Conservation (phyloP, 2,888 invertebrate genomes). For the Trissolcus japonicus region DNA sequence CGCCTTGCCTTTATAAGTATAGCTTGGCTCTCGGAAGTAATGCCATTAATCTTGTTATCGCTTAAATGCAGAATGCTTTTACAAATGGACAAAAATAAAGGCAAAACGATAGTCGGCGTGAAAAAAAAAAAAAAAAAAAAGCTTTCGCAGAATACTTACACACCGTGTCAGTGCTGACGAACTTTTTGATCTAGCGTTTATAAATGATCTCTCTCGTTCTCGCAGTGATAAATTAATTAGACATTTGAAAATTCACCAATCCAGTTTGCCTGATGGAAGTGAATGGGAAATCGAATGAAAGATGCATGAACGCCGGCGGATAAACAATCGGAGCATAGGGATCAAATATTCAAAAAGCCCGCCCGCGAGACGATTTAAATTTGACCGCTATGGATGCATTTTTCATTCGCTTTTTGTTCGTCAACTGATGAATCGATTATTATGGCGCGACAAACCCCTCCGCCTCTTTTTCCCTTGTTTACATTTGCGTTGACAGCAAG, state of each 20-base stretch:
- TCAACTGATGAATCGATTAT: constrained; percentile 31
- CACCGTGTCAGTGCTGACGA: neutral
- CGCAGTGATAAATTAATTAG: constrained; percentile 33
- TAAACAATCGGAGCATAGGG: constrained; percentile 5
- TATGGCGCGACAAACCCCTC: constrained; percentile 6
- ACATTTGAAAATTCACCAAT: constrained; percentile 21
- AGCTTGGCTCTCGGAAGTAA: constrained; percentile 44
- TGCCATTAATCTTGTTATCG: constrained; percentile 52
- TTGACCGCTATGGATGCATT: constrained; percentile 30
- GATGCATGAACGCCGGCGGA: constrained; percentile 28
- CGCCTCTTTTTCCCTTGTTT: neutral
- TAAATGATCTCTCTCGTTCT: neutral
- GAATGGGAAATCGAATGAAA: constrained; percentile 32
- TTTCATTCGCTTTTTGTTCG: constrained; percentile 37
- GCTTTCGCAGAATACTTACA: neutral
- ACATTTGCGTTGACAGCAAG: neutral
- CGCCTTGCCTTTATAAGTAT: constrained; percentile 35
- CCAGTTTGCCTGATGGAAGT: constrained; percentile 4
- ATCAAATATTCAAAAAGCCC: constrained; percentile 37
- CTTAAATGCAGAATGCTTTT: constrained; percentile 49
- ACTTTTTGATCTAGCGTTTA: neutral
- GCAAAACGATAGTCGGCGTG: constrained; percentile 15
- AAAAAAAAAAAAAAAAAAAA: neutral
- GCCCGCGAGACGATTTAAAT: constrained; percentile 24
- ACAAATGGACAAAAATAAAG: constrained; percentile 40